Evolutionary conservation across 2,113 vertebrate species (phyloP), one percentile per base, ranked within the genome.

Genomic region (Vulpes lagopus): DNA sequence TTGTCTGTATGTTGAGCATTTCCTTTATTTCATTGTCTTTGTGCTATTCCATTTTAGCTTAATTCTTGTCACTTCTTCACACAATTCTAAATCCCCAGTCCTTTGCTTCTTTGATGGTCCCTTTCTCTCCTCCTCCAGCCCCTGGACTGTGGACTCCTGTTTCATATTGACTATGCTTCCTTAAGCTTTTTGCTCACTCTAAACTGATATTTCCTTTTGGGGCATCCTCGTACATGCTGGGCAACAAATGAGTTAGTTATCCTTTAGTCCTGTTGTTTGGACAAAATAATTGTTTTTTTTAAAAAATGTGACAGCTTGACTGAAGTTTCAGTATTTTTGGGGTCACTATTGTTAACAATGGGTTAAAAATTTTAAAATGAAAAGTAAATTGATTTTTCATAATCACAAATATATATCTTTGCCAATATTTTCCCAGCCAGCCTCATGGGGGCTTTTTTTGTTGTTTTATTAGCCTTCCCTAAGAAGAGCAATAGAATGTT

Each of bases 151-250:
- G 12, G 49, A 59, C 15, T 87, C 69, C 49, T 83, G 4, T 53
- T 38, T 87, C 20, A 32, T 8, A 19, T 11, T 59, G 49, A 79
- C 7, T 3, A 3, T 7, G 15, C 23, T 57, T 43, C n/a, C 38
- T 55, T 43, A 65, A 95, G 17, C 30, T 27, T 76, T 81, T 91
- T 2, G 2, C 27, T 73, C 19, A 49, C 11, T 89, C 35, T 43
- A 6, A 55, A n/a, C 38, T 82, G 62, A 81, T 59, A 43, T 23
- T 43, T 60, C 60, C 74, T 64, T 67, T 53, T 30, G n/a, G 9
- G 22, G 2, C 65, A 1, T 27, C 57, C 10, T 89, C 6, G 11
- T 20, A 9, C 9, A 1, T 15, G 0, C 25, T 53, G 38, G 7
- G 27, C 57, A 53, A 25, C 12, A 49, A 60, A 25, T 53, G 20